Evolutionary conservation across 2,113 vertebrate species (phyloP), one percentile per base, ranked within the genome.

Genomic region (Orcinus orca): DNA sequence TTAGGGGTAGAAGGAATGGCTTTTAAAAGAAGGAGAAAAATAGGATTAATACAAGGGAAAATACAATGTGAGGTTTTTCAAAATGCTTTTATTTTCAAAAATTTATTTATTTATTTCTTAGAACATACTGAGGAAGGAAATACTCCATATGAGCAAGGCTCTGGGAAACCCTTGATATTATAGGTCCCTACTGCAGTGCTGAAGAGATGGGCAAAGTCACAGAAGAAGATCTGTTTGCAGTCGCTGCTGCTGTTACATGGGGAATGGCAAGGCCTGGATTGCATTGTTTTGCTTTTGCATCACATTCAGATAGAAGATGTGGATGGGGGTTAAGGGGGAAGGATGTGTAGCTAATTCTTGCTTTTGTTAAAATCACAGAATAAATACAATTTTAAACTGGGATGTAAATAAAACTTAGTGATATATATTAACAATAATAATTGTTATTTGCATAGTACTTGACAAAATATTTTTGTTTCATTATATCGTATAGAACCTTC

Each of bases 381-480:
- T 63, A 88, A 60, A 50, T 60, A 47, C 2, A 79, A 36, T 9
- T 87, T 87, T 91, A n/a, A 86, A 58, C 74, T 65, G 41, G 62
- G 36, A 62, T 91, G 5, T 58, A 60, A 81, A 23, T 81, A 74
- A 73, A 85, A 88, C 62, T 47, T 93, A 47, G 55, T 81, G 83
- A 88, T 83, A 33, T 55, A 41, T 68, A 62, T 26, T 85, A 73
- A 55, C 31, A 60, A 38, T 21, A 67, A 79, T 2, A 67, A n/a
- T 76, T 81, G 87, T 62, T 82, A 76, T 94, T 60, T 60, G 6
- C n/a, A 81, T 81, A 60, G 26, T 14, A 62, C 11, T 80, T 91
- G 36, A 76, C 53, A 93, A 71, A 94, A 74, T 81, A 74, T 60
- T 96, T 87, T 87, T 21, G 71, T 90, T 96, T 86, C 26, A 58